Percentiles rank a stretch among this genome's conserved stretches.
These are phyloP conservation scores for Halictus rubicundus DNA, from an alignment of 1,140 invertebrate species.

Conservation along the genomic window DNA sequence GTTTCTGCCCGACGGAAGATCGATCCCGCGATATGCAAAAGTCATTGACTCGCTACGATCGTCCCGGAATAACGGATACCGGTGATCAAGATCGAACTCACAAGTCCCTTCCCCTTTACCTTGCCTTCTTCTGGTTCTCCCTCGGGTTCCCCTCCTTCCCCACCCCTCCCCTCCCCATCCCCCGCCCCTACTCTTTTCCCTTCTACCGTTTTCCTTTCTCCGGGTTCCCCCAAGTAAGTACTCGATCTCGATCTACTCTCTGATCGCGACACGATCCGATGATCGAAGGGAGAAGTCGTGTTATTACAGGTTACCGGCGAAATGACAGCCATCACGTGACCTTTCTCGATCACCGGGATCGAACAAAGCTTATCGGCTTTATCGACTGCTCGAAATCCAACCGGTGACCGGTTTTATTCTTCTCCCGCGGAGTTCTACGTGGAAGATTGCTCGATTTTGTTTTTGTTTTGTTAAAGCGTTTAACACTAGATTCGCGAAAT, in stretches of 20 bases:
- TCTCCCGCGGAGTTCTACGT: background rate
- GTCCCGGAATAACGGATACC: constrained; percentile 49
- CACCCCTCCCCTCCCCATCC: background rate
- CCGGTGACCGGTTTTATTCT: background rate
- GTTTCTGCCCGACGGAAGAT: constrained; percentile 15
- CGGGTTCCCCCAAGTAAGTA: background rate
- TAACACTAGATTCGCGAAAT: no score
- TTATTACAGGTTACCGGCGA: constrained; percentile 46
- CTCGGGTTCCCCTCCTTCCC: background rate
- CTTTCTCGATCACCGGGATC: background rate
- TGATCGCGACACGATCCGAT: constrained; percentile 44
- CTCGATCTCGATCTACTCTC: background rate
- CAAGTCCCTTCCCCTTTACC: constrained; percentile 31
- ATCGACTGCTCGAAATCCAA: background rate
- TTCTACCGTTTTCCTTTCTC: constrained; percentile 3
- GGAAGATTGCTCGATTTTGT: no score
- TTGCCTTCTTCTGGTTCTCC: background rate
- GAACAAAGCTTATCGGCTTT: background rate
- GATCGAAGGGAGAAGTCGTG: constrained; percentile 29
- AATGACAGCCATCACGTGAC: constrained; percentile 47
- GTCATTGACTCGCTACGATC: constrained; percentile 54
- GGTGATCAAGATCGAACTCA: constrained; percentile 47
- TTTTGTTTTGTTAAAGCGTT: no score
- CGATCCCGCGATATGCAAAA: constrained; percentile 56
- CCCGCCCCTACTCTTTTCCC: no score